phyloP scores from a whole-genome alignment of 2,113 vertebrate species.

The Paramormyrops kingsleyae region DNA sequence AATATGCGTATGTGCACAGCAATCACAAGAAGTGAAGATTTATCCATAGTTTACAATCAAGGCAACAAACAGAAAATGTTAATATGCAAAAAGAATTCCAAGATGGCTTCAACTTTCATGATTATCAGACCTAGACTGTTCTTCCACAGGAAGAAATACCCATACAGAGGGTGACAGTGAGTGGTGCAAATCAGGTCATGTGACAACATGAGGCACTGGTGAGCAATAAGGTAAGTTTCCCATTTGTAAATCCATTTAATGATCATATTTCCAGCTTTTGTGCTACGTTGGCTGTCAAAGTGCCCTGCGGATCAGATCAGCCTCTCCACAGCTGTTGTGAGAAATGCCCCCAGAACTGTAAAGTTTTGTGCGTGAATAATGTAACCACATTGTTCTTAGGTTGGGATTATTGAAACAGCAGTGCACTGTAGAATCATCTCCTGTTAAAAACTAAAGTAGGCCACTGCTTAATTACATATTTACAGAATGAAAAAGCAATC shows the following conservation, averaged over 20 bases:
- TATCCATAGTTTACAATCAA: neutral
- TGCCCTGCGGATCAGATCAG: neutral
- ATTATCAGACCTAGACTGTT: constrained; percentile 20
- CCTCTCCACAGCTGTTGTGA: neutral
- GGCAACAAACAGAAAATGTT: neutral
- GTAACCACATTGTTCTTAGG: neutral
- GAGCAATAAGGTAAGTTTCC: neutral
- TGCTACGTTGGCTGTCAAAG: neutral
- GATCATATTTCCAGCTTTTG: neutral
- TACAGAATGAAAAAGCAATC: neutral
- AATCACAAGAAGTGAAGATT: neutral
- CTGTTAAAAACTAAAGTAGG: neutral
- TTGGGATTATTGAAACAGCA: neutral
- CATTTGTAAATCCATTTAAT: neutral
- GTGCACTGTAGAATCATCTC: neutral
- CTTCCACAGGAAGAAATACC: constrained; percentile 56
- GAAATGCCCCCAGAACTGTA: neutral
- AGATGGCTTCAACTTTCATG: neutral
- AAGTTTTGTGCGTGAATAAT: neutral
- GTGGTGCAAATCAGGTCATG: neutral
- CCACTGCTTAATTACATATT: neutral
- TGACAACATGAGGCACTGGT: neutral
- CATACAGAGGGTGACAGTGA: neutral
- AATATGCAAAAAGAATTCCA: neutral
- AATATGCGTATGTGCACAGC: neutral